Evolutionary conservation across 2,888 invertebrate genomes (phyloP).

Genomic region (Apotomis capreana): DNA sequence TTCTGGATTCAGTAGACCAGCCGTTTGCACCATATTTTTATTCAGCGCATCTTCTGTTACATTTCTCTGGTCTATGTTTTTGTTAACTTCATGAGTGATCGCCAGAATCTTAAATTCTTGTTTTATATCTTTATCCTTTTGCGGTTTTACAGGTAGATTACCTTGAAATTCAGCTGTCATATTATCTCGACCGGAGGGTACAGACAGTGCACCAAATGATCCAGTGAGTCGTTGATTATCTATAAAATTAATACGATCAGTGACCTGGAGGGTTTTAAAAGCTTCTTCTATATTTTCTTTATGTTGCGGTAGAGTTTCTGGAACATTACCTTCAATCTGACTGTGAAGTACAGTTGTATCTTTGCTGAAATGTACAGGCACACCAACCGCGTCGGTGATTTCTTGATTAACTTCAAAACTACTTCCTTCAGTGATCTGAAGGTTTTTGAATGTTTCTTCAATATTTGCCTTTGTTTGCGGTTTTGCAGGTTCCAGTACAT

Average conservation of each 20-base stretch:
- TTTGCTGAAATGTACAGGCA: too few relatives aligned
- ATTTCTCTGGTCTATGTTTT: not conserved
- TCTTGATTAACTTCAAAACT: too few relatives aligned
- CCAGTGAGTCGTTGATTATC: not conserved
- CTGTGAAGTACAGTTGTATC: too few relatives aligned
- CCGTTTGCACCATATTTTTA: not conserved
- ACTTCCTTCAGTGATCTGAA: not conserved
- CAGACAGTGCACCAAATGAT: not conserved
- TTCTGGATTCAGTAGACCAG: too few relatives aligned
- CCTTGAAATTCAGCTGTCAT: not conserved
- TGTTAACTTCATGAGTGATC: not conserved
- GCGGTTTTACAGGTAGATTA: not conserved
- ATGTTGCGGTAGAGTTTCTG: too few relatives aligned
- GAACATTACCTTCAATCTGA: too few relatives aligned
- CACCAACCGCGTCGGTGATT: too few relatives aligned
- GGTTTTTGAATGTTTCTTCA: slow-evolving; percentile 11
- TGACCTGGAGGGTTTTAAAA: too few relatives aligned
- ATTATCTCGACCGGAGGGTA: not conserved
- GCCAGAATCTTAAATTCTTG: slow-evolving; percentile 13
- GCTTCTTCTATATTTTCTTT: too few relatives aligned
- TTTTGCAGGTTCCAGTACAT: not conserved
- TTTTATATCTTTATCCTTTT: not conserved
- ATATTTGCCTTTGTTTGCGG: not conserved
- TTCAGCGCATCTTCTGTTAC: not conserved
- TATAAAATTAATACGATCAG: too few relatives aligned